Evolutionary conservation across 2,888 invertebrate genomes (phyloP).

Genomic region (Taphrorychus bicolor): DNA sequence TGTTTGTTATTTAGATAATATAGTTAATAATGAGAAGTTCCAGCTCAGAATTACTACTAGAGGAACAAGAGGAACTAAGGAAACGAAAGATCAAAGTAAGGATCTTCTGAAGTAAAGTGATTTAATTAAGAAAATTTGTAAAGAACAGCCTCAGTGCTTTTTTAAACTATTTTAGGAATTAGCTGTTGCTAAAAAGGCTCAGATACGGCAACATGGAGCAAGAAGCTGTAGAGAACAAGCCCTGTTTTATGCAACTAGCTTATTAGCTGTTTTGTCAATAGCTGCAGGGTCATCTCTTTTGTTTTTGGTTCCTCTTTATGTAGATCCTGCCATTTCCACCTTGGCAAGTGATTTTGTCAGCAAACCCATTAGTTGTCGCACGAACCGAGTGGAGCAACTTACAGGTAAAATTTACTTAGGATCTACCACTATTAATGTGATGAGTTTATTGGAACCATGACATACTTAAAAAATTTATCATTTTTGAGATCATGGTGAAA

Average conservation of each 20-base stretch:
- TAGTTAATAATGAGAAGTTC: constrained; percentile 68
- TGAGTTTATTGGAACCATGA: neutral
- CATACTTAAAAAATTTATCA: neutral
- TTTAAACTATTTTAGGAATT: constrained; percentile 58
- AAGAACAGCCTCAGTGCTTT: neutral
- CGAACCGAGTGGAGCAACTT: constrained; percentile 73
- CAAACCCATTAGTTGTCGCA: constrained; percentile 75
- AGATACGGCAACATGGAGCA: constrained; percentile 60
- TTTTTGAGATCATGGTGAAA: no score
- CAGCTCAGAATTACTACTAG: constrained; percentile 80
- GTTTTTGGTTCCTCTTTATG: constrained; percentile 77
- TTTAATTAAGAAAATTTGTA: no score
- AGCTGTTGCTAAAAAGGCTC: constrained; percentile 59
- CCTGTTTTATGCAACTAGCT: constrained; percentile 74
- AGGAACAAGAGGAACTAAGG: constrained; percentile 74
- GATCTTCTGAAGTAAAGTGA: no score
- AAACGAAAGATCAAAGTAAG: constrained; percentile 65
- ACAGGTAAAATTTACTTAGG: constrained; percentile 60
- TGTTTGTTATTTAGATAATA: neutral
- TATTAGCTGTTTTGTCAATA: constrained; percentile 74
- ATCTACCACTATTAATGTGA: no score
- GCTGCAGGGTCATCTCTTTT: constrained; percentile 75
- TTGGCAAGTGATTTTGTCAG: constrained; percentile 78
- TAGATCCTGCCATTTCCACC: constrained; percentile 72
- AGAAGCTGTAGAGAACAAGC: constrained; percentile 71